phyloP scores from a whole-genome alignment of 2,797 vertebrate species.

The Poeciliopsis presidionis region DNA sequence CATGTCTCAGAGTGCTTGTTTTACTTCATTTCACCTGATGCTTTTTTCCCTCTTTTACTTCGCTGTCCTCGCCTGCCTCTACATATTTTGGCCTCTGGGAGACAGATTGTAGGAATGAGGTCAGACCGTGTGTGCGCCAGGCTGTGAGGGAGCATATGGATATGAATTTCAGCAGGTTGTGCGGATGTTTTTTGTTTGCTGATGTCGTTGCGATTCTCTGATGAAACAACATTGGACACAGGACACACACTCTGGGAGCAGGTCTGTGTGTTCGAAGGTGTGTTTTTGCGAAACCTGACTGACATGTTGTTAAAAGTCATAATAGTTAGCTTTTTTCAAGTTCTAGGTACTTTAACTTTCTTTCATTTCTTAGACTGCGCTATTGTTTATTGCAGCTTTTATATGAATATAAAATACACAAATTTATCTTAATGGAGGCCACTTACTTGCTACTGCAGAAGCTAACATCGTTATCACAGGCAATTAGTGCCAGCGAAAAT shows the following conservation, averaged over 20 bases:
- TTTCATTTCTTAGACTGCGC: not conserved
- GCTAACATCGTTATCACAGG: too few species aligned
- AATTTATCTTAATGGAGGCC: not conserved
- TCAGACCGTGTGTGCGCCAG: constrained; percentile 33
- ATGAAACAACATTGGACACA: constrained; percentile 54
- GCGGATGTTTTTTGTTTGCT: constrained; percentile 59
- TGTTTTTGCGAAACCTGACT: constrained; percentile 14
- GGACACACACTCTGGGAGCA: constrained; percentile 31
- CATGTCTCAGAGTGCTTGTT: constrained; percentile 3
- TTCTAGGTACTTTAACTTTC: not conserved
- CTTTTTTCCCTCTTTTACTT: not conserved
- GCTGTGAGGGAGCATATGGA: constrained; percentile 32
- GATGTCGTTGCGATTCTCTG: constrained; percentile 64
- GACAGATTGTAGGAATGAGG: constrained; percentile 60
- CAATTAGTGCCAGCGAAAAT: too few species aligned
- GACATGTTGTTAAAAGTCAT: constrained; percentile 4
- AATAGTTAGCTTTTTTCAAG: not conserved
- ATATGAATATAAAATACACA: not conserved
- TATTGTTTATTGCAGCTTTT: not conserved
- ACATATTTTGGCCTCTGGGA: constrained; percentile 40
- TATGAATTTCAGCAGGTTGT: constrained; percentile 45
- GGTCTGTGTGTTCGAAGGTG: constrained; percentile 13
- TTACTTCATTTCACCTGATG: constrained; percentile 31
- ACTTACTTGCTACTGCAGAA: not conserved
- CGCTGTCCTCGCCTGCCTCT: constrained; percentile 7